Base-by-base conservation (phyloP, 2,797 vertebrate species). In the Heterohyrax brucei region DNA sequence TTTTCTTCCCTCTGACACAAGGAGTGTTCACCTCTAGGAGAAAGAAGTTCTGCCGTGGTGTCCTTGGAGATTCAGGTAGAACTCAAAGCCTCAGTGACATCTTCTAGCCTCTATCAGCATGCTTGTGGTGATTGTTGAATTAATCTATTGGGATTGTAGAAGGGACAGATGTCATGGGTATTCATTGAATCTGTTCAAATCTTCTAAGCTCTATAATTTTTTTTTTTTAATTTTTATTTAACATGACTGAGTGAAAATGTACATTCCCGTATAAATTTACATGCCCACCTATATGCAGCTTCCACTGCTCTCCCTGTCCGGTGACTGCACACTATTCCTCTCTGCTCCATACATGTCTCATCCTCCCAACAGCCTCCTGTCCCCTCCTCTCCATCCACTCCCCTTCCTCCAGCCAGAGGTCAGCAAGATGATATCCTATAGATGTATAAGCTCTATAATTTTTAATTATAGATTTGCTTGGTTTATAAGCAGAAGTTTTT, bases 391-490 rank as follows among this genome's bases (percentile, higher is more conserved):
- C 39, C 39, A 39, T 39, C 39, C 39, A 39, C 39, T 39, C 39
- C 39, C 39, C 39, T 39, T 39, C 39, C 39, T 39, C 39, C 39
- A 39, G 39, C 39, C 39, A 39, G 39, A 39, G 39, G 39, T 39
- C 39, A 39, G 39, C 39, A 39, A 39, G 39, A 39, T 39, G 39
- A 39, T 39, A 39, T 39, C 39, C 39, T 39, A 39, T 39, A 39
- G 39, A 39, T 39, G 39, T 39, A 39, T 39, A 39, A 39, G 39
- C 39, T 39, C 39, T 39, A 39, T 39, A 44, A 82, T 70, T 90
- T 50, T 81, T 59, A 91, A 91, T 91, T 62, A 81, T 24, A 89
- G 21, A 62, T 75, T 87, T 87, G 16, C 50, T 79, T 80, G 33
- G 75, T 10, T 89, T 77, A 39, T 14, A 79, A 75, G 26, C 30